Evolutionary conservation across 2,888 invertebrate genomes (phyloP), one percentile per base, ranked within the genome.

Genomic region (Molorchus minor): DNA sequence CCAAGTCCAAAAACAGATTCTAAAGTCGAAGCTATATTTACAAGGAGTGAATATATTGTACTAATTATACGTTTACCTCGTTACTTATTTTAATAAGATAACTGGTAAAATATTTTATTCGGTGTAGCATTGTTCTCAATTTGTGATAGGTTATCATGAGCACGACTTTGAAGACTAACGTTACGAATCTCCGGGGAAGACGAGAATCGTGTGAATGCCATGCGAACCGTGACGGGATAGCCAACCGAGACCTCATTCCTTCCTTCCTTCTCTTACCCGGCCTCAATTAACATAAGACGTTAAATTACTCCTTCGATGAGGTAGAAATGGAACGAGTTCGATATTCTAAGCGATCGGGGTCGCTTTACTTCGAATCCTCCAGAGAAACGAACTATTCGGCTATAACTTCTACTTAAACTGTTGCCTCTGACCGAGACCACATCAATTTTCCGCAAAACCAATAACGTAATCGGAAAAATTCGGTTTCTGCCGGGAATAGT

Each of bases 361-460:
- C 46, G 35, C 35, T 46, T 46, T 46, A 46, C 46, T 46, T 38
- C 44, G 25, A 51, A 57, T 36, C 36, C 46, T 38, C 57, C 25
- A 19, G 51, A 44, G 57, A 29, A 41, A 35, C 44, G 40, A 49
- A 33, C 36, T 30, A 51, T 44, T 45, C 43, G 58, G 52, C 53
- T 53, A 58, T 58, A 58, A 58, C 53, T 58, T 58, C 58, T 58
- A 52, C 58, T 58, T 53, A 58, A 58, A 53, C 52, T 58, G 58
- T 58, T 53, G 58, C 58, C 53, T 44, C 36, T 46, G 45, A 41
- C 52, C 44, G 45, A 19, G 29, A 58, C 58, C 53, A 35, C 58
- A 52, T 53, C 58, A 58, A 40, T 58, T 58, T 45, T 40, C 13
- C 45, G 17, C 16, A 30, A 25, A 38, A n/a, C 58, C 45, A 44